Conservation (phyloP, 1,140 invertebrate species). For the Cotesia vestalis region DNA sequence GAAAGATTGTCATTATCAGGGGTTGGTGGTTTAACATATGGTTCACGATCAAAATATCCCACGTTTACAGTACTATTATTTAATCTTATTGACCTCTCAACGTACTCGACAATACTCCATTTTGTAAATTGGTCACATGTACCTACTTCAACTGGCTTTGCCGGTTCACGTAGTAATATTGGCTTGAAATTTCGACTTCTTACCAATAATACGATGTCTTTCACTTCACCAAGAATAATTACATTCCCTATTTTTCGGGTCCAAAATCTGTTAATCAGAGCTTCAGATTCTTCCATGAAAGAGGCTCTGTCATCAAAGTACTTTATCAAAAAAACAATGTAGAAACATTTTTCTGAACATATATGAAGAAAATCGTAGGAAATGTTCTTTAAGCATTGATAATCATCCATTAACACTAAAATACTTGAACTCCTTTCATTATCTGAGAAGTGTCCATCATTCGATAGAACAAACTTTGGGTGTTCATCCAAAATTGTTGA, state of each 20-base stretch:
- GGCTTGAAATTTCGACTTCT: constrained; percentile 43
- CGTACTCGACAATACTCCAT: constrained; percentile 21
- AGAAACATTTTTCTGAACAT: constrained; percentile 48
- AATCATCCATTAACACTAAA: constrained; percentile 45
- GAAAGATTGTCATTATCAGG: neutral
- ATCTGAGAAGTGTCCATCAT: neutral
- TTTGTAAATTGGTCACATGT: constrained; percentile 39
- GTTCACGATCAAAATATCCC: constrained; percentile 46
- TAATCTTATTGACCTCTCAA: constrained; percentile 26
- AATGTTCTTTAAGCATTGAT: constrained; percentile 28
- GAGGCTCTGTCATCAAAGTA: constrained; percentile 37
- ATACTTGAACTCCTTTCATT: constrained; percentile 26
- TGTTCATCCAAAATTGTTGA: constrained; percentile 22
- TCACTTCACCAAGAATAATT: constrained; percentile 44
- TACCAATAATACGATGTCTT: constrained; percentile 40
- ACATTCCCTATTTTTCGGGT: constrained; percentile 39
- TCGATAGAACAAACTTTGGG: constrained; percentile 35
- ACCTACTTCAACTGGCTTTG: constrained; percentile 39
- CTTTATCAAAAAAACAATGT: constrained; percentile 38
- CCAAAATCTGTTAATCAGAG: constrained; percentile 45
- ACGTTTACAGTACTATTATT: constrained; percentile 42
- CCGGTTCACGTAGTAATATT: constrained; percentile 34
- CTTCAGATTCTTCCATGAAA: constrained; percentile 41
- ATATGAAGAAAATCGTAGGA: constrained; percentile 34
- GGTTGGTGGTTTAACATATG: constrained; percentile 40